Conservation (phyloP, 2,113 vertebrate species). For the Chitala chitala region DNA sequence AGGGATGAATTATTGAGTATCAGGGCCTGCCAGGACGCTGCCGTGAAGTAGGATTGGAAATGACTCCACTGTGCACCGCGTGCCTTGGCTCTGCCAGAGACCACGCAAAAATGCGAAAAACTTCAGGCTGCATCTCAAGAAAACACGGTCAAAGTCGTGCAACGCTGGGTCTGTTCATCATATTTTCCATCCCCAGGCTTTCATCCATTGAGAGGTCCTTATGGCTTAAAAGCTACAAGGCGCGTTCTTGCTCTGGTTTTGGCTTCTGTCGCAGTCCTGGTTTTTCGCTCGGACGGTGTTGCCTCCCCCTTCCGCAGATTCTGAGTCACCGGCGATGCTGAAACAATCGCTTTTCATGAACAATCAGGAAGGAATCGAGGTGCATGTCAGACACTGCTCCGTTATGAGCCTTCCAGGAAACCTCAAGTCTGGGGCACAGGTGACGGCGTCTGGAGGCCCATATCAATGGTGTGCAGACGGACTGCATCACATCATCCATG, state of each 20-base stretch:
- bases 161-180: slow-evolving; percentile 37
- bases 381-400: background rate
- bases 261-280: slow-evolving; percentile 19
- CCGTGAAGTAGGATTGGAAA: slow-evolving; percentile 37
- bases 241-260: slow-evolving; percentile 31
- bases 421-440: background rate
- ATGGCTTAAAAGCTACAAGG: slow-evolving; percentile 24
- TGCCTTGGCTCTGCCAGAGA: slow-evolving; percentile 33
- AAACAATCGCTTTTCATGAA: background rate
- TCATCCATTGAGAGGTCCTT: slow-evolving; percentile 31
- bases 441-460: background rate
- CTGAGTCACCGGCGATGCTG: background rate
- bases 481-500: background rate
- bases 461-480: background rate
- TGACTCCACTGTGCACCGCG: slow-evolving; percentile 37
- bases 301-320: background rate
- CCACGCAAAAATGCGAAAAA: slow-evolving; percentile 16
- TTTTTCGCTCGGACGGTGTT: background rate
- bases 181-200: slow-evolving; percentile 35
- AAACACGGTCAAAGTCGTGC: slow-evolving; percentile 34
- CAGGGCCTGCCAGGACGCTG: slow-evolving; percentile 24
- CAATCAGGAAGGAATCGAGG: background rate
- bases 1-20: slow-evolving; percentile 30
- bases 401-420: background rate
- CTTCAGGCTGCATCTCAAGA: slow-evolving; percentile 35